Evolutionary conservation across 2,113 vertebrate species (phyloP), one percentile per base, ranked within the genome.

Genomic region (Muscicapa adusta): DNA sequence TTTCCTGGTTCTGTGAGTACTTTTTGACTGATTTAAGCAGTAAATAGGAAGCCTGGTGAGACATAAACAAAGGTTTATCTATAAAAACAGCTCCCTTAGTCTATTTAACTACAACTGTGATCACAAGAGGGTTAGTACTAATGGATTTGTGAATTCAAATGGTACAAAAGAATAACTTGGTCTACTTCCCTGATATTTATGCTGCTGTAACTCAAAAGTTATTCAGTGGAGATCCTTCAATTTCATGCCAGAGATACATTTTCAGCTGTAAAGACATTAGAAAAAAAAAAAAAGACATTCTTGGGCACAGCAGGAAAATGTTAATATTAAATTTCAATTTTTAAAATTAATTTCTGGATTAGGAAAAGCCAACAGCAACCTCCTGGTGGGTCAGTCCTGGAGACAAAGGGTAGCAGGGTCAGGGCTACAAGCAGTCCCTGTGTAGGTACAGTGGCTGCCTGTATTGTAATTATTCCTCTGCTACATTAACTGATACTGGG

Each of bases 11-110:
- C 15, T 83, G 24, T 73, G 61, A 65, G 54, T n/a, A 48, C 25
- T 77, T 91, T 92, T 90, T 63, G 10, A 68, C 31, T 54, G 38
- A 72, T 93, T 92, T 76, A 62, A 91, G 18, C 43, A 84, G 84
- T 57, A 85, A 91, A 76, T 74, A 51, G 3, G 3, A 48, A 90
- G 40, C 43, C 34, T 74, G 40, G 58, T 89, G 28, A 88, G 47
- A 85, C 17, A 62, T 42, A 91, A 84, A 80, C 40, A 93, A 66
- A 77, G 25, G 33, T 58, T 95, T 89, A 58, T 51, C 26, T 51
- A 47, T 50, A 18, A 89, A 94, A 91, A 47, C 40, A 87, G 20
- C 11, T 8, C 6, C 18, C n/a, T 53, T 74, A 38, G 9, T 51
- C 50, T 83, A 17, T 67, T 86, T 83, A 79, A n/a, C 20, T 71